These are phyloP conservation scores for Gadus macrocephalus DNA, from an alignment of 2,113 vertebrate species.

Conservation along the genomic window DNA sequence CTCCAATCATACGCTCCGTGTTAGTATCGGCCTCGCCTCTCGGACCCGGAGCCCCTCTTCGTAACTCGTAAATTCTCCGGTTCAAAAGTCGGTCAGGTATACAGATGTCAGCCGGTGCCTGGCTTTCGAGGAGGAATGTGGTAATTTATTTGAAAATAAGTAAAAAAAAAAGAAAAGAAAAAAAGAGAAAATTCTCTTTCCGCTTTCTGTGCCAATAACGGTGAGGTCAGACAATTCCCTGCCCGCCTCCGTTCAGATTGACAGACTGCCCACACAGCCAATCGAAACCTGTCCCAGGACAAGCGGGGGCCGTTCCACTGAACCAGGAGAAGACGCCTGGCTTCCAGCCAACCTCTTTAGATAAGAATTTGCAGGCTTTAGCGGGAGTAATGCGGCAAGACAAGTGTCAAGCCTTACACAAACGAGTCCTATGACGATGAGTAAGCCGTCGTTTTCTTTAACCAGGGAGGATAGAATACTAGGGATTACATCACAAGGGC, in stretches of 20 bases:
- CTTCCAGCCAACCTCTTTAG: too few relatives aligned
- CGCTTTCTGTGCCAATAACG: not conserved
- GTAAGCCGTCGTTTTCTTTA: too few relatives aligned
- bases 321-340: too few relatives aligned
- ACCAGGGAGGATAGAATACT: too few relatives aligned
- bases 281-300: constrained; percentile 3
- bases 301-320: too few relatives aligned
- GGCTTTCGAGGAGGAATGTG: constrained; percentile 21
- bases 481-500: too few relatives aligned
- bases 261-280: constrained; percentile 8
- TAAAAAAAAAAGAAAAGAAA: not conserved
- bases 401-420: not conserved
- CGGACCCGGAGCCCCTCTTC: constrained; percentile 23
- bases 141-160: constrained; percentile 19
- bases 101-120: constrained; percentile 18
- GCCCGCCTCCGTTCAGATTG: not conserved
- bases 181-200: not conserved
- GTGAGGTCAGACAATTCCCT: constrained; percentile 19
- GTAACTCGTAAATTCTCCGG: constrained; percentile 33
- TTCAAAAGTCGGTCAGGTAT: constrained; percentile 38
- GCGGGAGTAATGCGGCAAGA: constrained; percentile 4
- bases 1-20: too few relatives aligned
- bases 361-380: too few relatives aligned
- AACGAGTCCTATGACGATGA: too few relatives aligned
- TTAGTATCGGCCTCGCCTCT: constrained; percentile 15